A percentile compares a stretch with the other conserved stretches of the same genome.
Evolutionary conservation across 2,888 invertebrate species (phyloP).

Genomic region (Adelognathus sp.): DNA sequence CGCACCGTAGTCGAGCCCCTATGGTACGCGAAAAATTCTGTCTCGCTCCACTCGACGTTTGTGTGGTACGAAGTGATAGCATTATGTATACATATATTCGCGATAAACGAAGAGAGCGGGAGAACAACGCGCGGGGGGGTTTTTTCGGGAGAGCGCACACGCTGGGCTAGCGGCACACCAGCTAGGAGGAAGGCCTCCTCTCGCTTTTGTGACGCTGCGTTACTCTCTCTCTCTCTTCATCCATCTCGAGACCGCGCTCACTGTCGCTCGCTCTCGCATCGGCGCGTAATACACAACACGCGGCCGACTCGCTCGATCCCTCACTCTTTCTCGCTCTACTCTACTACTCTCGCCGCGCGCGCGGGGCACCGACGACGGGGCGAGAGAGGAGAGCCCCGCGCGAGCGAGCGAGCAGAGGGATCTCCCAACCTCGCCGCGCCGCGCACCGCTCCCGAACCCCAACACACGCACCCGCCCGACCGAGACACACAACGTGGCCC

Average conservation of each 20-base stretch:
- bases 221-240: no score
- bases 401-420: conserved; percentile 37
- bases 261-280: background rate
- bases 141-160: conserved; percentile 44
- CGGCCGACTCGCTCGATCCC: background rate
- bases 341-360: background rate
- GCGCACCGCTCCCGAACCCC: no score
- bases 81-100: conserved; percentile 38
- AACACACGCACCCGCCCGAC: conserved; percentile 52
- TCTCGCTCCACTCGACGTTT: conserved; percentile 59
- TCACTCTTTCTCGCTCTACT: background rate
- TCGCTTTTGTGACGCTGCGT: background rate
- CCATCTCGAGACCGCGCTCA: conserved; percentile 1
- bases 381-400: conserved; percentile 43
- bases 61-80: conserved; percentile 26
- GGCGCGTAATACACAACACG: background rate
- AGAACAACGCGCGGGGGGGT: conserved; percentile 1
- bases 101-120: conserved; percentile 11
- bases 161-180: background rate
- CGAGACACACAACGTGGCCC: conserved; percentile 58
- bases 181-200: background rate
- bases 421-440: conserved; percentile 9
- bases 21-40: conserved; percentile 66
- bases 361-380: conserved; percentile 45
- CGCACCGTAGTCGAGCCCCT: conserved; percentile 41